Conservation (phyloP, 2,888 invertebrate species). For the Crossocerus cetratus region DNA sequence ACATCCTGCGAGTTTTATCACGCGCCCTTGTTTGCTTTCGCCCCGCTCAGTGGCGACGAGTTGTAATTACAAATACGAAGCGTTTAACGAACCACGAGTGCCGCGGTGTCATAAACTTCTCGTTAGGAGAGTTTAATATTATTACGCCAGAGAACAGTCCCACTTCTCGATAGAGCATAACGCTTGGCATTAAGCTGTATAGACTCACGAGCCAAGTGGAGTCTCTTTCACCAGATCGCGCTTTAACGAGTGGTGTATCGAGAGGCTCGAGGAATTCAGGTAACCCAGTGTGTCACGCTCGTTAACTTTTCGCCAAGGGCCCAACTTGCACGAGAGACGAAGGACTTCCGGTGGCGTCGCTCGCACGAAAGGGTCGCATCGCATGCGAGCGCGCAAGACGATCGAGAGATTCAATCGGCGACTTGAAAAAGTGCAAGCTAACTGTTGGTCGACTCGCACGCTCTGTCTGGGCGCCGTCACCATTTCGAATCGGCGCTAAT, state of each 20-base stretch:
- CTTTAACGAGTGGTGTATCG: background rate
- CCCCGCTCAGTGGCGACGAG: background rate
- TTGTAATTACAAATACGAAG: background rate
- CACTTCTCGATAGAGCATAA: background rate
- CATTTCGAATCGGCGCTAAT: too few species aligned
- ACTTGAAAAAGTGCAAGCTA: background rate
- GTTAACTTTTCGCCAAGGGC: conserved; percentile 39
- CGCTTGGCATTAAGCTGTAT: background rate
- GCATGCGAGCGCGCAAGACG: conserved; percentile 33
- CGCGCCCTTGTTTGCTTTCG: background rate
- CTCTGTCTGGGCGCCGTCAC: too few species aligned
- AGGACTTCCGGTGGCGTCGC: conserved; percentile 40
- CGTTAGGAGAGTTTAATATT: conserved; percentile 1
- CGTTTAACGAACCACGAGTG: conserved; percentile 2
- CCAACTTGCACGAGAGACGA: conserved; percentile 29
- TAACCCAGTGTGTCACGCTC: conserved; percentile 18
- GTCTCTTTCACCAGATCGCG: background rate
- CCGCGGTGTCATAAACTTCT: conserved; percentile 2
- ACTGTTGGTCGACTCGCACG: too few species aligned
- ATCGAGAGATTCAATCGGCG: conserved; percentile 23
- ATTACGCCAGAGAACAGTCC: background rate
- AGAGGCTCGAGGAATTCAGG: background rate
- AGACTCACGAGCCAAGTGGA: background rate
- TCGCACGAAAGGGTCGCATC: conserved; percentile 32
- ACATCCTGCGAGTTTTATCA: background rate